Evolutionary conservation across 2,888 invertebrate species (phyloP).

Genomic region (Cetonia aurata): DNA sequence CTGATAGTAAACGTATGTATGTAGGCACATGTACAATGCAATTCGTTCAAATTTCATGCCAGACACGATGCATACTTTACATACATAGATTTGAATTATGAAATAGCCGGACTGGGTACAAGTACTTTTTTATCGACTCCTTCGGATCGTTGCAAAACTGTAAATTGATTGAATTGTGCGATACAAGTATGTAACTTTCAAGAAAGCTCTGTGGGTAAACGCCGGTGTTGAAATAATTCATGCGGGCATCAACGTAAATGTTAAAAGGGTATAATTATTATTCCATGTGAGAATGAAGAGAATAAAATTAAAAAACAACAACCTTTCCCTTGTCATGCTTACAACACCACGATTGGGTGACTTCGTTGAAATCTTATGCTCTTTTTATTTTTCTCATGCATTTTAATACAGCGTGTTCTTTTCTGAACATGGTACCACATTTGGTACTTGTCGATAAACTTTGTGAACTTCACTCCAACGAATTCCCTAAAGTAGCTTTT

Average conservation of each 20-base stretch:
- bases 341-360: no score
- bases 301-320: no score
- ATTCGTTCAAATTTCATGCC: constrained; percentile 29
- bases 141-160: constrained; percentile 13
- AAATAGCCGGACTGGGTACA: constrained; percentile 3
- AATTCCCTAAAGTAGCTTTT: no score
- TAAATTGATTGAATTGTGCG: constrained; percentile 9
- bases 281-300: no score
- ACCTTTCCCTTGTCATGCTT: no score
- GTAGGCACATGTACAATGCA: not conserved
- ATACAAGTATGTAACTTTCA: constrained; percentile 3
- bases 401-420: no score
- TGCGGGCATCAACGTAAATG: not conserved
- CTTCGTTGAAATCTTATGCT: no score
- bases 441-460: no score
- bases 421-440: no score
- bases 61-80: constrained; percentile 30
- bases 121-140: constrained; percentile 8
- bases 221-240: constrained; percentile 12
- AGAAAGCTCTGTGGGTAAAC: not conserved
- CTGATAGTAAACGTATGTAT: constrained; percentile 11
- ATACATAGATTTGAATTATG: not conserved
- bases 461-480: no score
- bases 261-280: no score
- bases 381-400: no score